Conservation (phyloP, 2,888 invertebrate species). For the Eurytoma californica region DNA sequence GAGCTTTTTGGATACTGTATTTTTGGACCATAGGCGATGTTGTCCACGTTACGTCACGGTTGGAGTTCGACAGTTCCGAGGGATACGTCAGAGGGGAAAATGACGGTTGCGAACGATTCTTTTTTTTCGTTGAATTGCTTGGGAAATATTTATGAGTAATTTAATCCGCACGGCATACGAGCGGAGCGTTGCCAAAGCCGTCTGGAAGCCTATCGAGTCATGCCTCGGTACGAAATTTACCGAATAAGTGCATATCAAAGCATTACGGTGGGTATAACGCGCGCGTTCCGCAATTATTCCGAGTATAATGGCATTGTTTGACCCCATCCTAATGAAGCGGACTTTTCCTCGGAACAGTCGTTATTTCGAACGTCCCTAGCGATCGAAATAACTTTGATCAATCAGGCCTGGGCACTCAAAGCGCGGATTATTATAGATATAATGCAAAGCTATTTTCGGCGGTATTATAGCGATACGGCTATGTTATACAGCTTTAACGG, state of each 20-base stretch:
- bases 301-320: slow-evolving; percentile 15
- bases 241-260: slow-evolving; percentile 2
- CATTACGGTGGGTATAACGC: background rate
- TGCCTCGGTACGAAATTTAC: background rate
- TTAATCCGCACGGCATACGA: background rate
- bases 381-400: background rate
- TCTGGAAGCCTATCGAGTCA: too few species aligned
- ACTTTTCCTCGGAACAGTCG: background rate
- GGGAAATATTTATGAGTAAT: background rate
- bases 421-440: background rate
- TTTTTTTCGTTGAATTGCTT: too few species aligned
- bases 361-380: background rate
- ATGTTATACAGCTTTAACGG: too few species aligned
- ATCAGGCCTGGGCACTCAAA: background rate
- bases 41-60: too few species aligned
- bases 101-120: too few species aligned
- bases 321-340: slow-evolving; percentile 8
- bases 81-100: too few species aligned
- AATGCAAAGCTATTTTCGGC: background rate
- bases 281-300: background rate
- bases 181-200: too few species aligned
- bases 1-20: too few species aligned
- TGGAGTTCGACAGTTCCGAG: too few species aligned
- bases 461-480: too few species aligned
- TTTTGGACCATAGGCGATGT: too few species aligned